Percentiles rank a stretch among this genome's conserved stretches.
phyloP scores from a whole-genome alignment of 2,113 vertebrate genomes.

The Hylia prasina region DNA sequence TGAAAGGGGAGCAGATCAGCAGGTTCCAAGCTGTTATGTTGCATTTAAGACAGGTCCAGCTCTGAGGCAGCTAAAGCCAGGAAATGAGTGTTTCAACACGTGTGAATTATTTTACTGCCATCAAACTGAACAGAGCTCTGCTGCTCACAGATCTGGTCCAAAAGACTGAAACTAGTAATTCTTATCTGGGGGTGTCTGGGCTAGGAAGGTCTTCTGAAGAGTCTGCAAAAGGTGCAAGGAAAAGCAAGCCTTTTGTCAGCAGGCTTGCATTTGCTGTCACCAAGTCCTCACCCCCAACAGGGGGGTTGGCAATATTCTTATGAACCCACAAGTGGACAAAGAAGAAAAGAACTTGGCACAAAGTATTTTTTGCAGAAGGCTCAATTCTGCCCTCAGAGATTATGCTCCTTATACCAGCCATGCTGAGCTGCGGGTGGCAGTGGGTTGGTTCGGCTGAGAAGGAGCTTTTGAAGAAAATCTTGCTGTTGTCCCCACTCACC shows the following conservation, averaged over 20 bases:
- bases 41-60: background rate
- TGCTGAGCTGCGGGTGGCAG: background rate
- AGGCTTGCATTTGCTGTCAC: background rate
- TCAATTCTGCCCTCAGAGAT: background rate
- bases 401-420: fast-evolving
- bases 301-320: background rate
- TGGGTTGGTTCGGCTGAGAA: background rate
- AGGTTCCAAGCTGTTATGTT: background rate
- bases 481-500: background rate
- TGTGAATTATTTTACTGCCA: background rate
- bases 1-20: background rate
- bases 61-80: background rate
- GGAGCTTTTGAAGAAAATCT: background rate
- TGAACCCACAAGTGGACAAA: background rate
- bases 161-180: background rate
- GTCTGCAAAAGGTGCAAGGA: background rate
- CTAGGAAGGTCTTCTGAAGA: background rate
- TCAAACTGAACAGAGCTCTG: background rate
- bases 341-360: background rate
- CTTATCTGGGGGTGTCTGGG: background rate
- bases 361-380: background rate
- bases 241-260: background rate
- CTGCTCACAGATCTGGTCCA: background rate
- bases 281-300: background rate
- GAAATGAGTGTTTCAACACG: background rate